Conservation (phyloP, 2,113 vertebrate genomes). For the Petrocephalus zakoni region DNA sequence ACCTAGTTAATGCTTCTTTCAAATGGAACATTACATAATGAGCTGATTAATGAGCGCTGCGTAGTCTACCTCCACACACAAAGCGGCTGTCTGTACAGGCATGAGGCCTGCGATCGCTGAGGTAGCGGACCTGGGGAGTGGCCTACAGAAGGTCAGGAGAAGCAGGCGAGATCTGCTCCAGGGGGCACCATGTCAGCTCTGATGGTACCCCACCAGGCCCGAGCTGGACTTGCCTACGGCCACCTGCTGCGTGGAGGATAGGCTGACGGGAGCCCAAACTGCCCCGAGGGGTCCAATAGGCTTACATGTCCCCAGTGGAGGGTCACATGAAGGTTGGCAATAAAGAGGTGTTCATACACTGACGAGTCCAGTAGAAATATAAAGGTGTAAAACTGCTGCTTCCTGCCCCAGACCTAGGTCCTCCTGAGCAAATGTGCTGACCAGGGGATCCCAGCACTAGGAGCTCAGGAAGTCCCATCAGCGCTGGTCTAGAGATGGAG, state of each 20-base stretch:
- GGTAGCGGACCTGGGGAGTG: not conserved
- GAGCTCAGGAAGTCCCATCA: not conserved
- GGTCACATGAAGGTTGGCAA: not conserved
- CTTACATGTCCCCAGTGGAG: not conserved
- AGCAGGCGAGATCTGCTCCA: not conserved
- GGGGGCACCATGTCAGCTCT: too few species aligned
- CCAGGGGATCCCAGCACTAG: not conserved
- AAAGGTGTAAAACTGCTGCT: not conserved
- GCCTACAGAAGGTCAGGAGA: not conserved
- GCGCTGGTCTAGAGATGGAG: not conserved
- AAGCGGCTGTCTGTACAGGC: not conserved
- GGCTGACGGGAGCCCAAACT: not conserved
- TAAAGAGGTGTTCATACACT: not conserved
- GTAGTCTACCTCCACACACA: not conserved
- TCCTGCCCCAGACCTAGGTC: not conserved
- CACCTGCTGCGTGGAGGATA: not conserved
- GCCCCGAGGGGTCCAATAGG: not conserved
- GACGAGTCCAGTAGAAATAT: not conserved
- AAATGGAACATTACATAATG: conserved; percentile 13
- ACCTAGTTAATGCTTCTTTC: conserved; percentile 24
- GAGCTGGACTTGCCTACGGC: not conserved
- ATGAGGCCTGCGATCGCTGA: not conserved
- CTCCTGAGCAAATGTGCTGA: not conserved
- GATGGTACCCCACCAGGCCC: not conserved
- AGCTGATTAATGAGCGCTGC: not conserved